phyloP scores from a whole-genome alignment of 2,888 invertebrate species.

The Watsonalla cultraria region DNA sequence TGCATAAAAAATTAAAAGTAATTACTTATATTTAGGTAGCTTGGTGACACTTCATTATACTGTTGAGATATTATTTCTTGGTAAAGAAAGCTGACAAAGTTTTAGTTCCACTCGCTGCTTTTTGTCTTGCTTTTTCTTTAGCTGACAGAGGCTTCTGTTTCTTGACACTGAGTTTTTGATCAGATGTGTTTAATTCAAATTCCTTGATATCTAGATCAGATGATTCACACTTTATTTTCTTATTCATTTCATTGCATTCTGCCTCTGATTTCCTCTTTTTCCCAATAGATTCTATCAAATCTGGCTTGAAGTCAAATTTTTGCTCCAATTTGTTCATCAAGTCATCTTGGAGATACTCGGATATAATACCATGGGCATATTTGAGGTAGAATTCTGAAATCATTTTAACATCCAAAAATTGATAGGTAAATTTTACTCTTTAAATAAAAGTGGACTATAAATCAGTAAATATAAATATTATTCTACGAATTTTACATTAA shows the following conservation, averaged over 20 bases:
- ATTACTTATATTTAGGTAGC: too few species aligned
- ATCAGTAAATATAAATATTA: too few species aligned
- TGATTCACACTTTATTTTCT: constrained; percentile 58
- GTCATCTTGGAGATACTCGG: constrained; percentile 86
- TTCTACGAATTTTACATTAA: constrained; percentile 4
- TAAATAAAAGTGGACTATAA: too few species aligned
- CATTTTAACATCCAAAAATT: too few species aligned
- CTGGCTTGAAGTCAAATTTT: constrained; percentile 82
- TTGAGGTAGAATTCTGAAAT: constrained; percentile 81
- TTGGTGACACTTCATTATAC: too few species aligned
- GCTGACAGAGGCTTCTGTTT: constrained; percentile 78
- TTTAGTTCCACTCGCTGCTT: constrained; percentile 88
- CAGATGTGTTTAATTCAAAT: constrained; percentile 51
- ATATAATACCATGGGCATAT: constrained; percentile 88
- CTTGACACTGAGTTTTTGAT: constrained; percentile 48
- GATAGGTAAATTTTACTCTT: too few species aligned
- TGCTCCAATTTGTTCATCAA: constrained; percentile 81
- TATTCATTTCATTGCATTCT: constrained; percentile 49
- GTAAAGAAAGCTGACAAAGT: constrained; percentile 89
- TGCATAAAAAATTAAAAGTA: too few species aligned
- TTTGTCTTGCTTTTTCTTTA: constrained; percentile 87
- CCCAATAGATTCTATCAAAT: constrained; percentile 66
- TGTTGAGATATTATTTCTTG: constrained; percentile 67
- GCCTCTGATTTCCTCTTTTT: constrained; percentile 77
- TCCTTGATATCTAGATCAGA: constrained; percentile 44